A percentile compares a stretch with the other conserved stretches of the same genome.
Conservation (phyloP, 1,140 invertebrate genomes). For the Rhopalosiphum padi region DNA sequence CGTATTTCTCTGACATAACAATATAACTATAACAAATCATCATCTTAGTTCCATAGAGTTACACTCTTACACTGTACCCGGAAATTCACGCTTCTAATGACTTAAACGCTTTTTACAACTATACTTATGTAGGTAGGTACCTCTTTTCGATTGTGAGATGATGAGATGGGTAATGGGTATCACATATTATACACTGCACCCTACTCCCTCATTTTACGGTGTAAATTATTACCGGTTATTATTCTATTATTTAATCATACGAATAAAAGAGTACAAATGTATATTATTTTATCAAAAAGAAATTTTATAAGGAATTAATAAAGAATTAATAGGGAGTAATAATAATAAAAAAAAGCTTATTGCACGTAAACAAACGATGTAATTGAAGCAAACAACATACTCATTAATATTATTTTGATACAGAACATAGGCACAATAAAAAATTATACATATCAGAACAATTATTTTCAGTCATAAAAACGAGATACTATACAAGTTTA, state of each 20-base stretch:
- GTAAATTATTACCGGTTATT: neutral
- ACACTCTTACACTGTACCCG: neutral
- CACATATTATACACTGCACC: neutral
- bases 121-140: neutral
- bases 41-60: neutral
- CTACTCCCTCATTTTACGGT: neutral
- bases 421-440: too few relatives aligned
- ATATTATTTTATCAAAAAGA: neutral
- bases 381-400: too few relatives aligned
- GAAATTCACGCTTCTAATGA: slow-evolving; percentile 1
- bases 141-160: neutral
- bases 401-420: too few relatives aligned
- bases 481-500: too few relatives aligned
- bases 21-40: slow-evolving; percentile 2
- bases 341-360: too few relatives aligned
- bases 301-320: neutral
- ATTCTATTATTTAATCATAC: neutral
- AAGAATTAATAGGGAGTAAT: too few relatives aligned
- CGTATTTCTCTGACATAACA: neutral
- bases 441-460: too few relatives aligned
- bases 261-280: neutral
- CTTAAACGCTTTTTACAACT: neutral
- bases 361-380: too few relatives aligned
- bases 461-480: too few relatives aligned
- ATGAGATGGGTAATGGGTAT: too few relatives aligned